Evolutionary conservation across 2,113 vertebrate species (phyloP), one percentile per base, ranked within the genome.

Genomic region (Numenius arquata): DNA sequence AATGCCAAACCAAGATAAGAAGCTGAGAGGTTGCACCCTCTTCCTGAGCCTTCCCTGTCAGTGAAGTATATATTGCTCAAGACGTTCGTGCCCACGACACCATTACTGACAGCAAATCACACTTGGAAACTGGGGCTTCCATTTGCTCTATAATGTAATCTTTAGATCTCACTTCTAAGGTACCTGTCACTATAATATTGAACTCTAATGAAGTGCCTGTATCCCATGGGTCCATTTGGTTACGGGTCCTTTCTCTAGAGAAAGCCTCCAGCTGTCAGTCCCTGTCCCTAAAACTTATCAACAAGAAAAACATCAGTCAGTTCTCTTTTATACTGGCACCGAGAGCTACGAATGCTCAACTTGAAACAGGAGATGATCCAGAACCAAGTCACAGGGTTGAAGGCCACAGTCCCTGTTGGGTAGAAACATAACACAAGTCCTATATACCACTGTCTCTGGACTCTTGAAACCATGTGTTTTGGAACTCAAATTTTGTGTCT

Each of bases 1-100:
- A 94, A 82, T n/a, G 70, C 45, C 85, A 92, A 77, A 61, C 19
- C 68, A 90, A 93, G 90, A 68, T 74, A 91, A 89, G 71, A 29
- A 86, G 79, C 25, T 27, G 65, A 88, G 70, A 53, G 34, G 68
- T n/a, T 84, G 47, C 68, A 92, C 47, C 32, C 56, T 78, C n/a
- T 65, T 63, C 45, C 70, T 36, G 23, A 91, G 73, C 29, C 58
- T 53, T 81, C 88, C 61, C 58, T 38, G 38, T 50, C 71, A 63
- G 55, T 9, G 50, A 62, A 12, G 18, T 78, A 45, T 15, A 36
- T 30, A 36, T 76, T 50, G 56, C 66, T 91, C 47, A 67, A 58
- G 55, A 83, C 16, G 18, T 47, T 73, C 38, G n/a, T 55, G 79
- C 38, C 75, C 22, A 15, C 0, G 0, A 52, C 73, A 63, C 52